These are phyloP conservation scores for Elysia chlorotica DNA, from an alignment of 1,140 invertebrate genomes.

Conservation along the genomic window DNA sequence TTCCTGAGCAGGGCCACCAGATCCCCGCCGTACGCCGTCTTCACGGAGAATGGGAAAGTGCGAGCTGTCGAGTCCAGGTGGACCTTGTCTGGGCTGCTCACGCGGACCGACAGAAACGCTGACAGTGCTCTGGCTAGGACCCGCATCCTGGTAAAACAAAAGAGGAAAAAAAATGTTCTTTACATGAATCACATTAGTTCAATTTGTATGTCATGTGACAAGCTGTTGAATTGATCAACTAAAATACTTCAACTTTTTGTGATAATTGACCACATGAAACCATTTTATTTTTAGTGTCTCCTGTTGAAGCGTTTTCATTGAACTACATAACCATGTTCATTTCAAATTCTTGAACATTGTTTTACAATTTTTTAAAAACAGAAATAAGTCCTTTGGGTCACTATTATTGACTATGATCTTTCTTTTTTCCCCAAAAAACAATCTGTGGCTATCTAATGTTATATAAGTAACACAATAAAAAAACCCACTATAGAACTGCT, in stretches of 20 bases:
- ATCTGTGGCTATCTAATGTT: neutral
- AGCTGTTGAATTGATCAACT: neutral
- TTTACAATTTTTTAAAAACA: neutral
- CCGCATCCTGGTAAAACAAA: conserved; percentile 13
- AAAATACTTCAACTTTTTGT: neutral
- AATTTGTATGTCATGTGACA: neutral
- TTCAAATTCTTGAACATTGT: too few relatives aligned
- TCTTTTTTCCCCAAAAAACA: neutral
- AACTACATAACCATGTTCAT: too few relatives aligned
- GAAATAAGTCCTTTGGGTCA: neutral
- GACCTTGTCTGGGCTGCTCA: neutral
- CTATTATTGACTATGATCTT: neutral
- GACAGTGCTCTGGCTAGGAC: neutral
- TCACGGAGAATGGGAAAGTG: too few relatives aligned
- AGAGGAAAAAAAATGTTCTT: neutral
- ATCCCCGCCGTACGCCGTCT: too few relatives aligned
- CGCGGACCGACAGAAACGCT: neutral
- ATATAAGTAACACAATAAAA: neutral
- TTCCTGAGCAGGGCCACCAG: neutral
- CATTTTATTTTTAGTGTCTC: too few relatives aligned
- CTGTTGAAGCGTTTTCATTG: too few relatives aligned
- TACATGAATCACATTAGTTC: neutral
- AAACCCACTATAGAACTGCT: neutral
- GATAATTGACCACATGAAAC: neutral
- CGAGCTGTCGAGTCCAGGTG: neutral